These are phyloP conservation scores for Oryzias curvinotus DNA, from an alignment of 2,113 vertebrate genomes.

Conservation along the genomic window DNA sequence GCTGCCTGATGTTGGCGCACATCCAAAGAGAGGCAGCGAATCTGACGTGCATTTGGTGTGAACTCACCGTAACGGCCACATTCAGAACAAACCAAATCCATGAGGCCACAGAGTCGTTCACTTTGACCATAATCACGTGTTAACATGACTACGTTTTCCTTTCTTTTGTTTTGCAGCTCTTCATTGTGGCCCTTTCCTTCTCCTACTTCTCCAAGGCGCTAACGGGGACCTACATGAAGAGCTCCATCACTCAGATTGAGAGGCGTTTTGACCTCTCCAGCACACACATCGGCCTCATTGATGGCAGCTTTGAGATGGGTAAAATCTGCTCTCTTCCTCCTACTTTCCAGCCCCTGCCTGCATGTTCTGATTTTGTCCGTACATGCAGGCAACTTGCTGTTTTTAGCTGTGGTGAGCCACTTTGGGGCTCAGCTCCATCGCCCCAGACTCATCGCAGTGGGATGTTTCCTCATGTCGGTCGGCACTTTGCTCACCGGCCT, in stretches of 20 bases:
- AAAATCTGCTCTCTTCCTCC: conserved; percentile 15
- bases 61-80: too few relatives aligned
- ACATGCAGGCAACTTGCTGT: conserved; percentile 85
- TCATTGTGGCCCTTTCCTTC: conserved; percentile 85
- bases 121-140: too few relatives aligned
- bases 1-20: too few relatives aligned
- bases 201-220: conserved; percentile 83
- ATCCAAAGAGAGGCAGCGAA: too few relatives aligned
- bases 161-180: conserved; percentile 73
- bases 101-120: too few relatives aligned
- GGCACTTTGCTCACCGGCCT: conserved; percentile 84
- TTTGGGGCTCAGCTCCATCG: conserved; percentile 90
- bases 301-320: conserved; percentile 95
- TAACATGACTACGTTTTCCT: not conserved
- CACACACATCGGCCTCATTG: conserved; percentile 81
- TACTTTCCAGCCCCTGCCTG: not conserved
- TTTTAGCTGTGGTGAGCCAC: conserved; percentile 90
- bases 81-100: too few relatives aligned
- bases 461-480: conserved; percentile 83
- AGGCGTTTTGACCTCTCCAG: conserved; percentile 88
- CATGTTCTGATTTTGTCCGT: not conserved
- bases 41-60: too few relatives aligned
- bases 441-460: conserved; percentile 84
- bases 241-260: conserved; percentile 91
- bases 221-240: conserved; percentile 85